Evolutionary conservation across 2,797 vertebrate genomes (phyloP).

Genomic region (Hypotaenidia philippensis): DNA sequence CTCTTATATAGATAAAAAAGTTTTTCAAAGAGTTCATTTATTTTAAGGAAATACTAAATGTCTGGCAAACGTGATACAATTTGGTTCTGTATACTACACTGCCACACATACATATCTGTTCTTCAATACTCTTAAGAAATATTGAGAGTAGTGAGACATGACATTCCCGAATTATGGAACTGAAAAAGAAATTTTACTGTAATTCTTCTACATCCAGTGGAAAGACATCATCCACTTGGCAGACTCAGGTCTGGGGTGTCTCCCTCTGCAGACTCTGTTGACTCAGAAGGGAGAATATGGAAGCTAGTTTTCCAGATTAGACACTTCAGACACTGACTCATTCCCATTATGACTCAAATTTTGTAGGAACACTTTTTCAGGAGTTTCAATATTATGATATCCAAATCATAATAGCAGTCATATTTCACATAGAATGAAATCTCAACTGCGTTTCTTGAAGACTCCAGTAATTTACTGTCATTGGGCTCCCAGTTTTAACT

Average conservation of each 20-base stretch:
- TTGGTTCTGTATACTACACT: background rate
- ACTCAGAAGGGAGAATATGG: background rate
- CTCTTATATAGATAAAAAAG: background rate
- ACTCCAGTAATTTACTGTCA: background rate
- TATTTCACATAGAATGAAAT: background rate
- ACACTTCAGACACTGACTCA: background rate
- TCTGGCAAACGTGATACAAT: background rate
- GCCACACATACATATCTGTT: background rate
- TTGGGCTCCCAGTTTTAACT: background rate
- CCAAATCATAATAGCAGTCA: background rate
- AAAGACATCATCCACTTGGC: accelerated
- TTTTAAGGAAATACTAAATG: background rate
- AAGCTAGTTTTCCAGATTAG: background rate
- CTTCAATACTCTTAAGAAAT: background rate
- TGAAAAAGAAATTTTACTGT: background rate
- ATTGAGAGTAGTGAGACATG: background rate
- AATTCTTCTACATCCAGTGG: background rate
- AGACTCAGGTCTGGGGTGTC: background rate
- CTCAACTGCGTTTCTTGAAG: background rate
- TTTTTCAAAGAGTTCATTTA: background rate
- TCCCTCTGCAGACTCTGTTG: background rate
- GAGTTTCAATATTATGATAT: constrained; percentile 37
- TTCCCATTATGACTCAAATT: background rate
- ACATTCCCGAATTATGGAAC: background rate
- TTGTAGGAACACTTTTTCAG: constrained; percentile 6